A percentile compares a stretch with the other conserved stretches of the same genome.
Evolutionary conservation across 2,888 invertebrate genomes (phyloP).

Genomic region (Buathra laborator): DNA sequence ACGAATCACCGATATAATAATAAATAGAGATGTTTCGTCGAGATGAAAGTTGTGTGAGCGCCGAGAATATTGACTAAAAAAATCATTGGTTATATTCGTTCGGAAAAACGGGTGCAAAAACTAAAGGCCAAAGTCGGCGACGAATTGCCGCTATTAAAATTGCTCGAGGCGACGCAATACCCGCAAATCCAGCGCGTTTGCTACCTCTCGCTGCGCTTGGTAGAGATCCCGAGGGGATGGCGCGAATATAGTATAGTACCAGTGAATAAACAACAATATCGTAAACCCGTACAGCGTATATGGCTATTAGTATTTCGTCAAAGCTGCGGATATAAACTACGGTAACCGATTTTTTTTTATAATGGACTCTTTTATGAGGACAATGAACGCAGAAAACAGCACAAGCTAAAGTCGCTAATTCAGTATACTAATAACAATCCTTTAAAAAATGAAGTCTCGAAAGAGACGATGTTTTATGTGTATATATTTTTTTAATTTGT

Average conservation of each 20-base stretch:
- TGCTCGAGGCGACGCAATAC: not conserved
- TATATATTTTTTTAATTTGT: slow-evolving; percentile 56
- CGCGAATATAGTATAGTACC: not conserved
- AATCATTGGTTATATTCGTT: not conserved
- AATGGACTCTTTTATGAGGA: too few species aligned
- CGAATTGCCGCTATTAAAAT: not conserved
- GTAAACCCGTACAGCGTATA: not conserved
- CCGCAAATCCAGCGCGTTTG: not conserved
- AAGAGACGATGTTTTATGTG: not conserved
- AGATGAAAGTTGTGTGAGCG: too few species aligned
- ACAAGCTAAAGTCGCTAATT: too few species aligned
- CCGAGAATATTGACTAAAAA: not conserved
- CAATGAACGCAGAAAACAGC: too few species aligned
- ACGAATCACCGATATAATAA: too few species aligned
- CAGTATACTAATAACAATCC: too few species aligned
- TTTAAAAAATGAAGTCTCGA: not conserved
- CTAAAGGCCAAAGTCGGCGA: not conserved
- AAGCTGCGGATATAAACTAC: not conserved
- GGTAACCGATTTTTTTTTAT: too few species aligned
- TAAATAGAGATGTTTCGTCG: not conserved
- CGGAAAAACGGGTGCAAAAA: not conserved
- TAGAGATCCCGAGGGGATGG: not conserved
- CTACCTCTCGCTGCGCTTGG: not conserved
- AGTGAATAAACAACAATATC: not conserved
- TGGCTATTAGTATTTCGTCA: not conserved